Percentiles rank a stretch among this genome's conserved stretches.
These are phyloP conservation scores for Apis florea DNA, from an alignment of 1,140 invertebrate genomes.

Conservation along the genomic window DNA sequence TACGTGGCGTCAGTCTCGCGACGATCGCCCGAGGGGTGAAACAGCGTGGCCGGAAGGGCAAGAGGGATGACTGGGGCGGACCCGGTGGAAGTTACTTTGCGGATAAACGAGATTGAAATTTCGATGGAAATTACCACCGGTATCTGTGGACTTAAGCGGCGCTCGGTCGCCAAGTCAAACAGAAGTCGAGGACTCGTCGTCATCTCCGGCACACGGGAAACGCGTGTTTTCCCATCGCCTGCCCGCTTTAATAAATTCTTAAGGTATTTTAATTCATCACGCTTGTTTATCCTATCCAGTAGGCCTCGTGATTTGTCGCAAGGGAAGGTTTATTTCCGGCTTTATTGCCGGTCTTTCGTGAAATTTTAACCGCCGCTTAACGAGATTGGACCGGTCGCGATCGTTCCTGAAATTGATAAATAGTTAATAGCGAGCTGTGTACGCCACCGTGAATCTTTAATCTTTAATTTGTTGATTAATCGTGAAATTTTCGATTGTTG, in stretches of 20 bases:
- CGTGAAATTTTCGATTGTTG: too few relatives aligned
- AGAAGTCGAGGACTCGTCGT: constrained; percentile 59
- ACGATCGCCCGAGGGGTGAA: constrained; percentile 53
- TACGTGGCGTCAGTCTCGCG: constrained; percentile 62
- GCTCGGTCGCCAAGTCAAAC: constrained; percentile 73
- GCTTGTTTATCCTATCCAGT: not conserved
- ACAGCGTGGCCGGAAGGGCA: constrained; percentile 4
- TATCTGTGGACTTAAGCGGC: constrained; percentile 72
- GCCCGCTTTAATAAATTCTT: constrained; percentile 1
- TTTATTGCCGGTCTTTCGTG: too few relatives aligned
- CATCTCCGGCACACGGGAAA: constrained; percentile 34
- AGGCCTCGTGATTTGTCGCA: too few relatives aligned
- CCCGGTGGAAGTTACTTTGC: constrained; percentile 71
- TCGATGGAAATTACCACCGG: constrained; percentile 73
- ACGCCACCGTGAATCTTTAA: too few relatives aligned
- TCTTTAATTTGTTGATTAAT: too few relatives aligned
- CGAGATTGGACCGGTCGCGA: not conserved
- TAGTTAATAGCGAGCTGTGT: too few relatives aligned
- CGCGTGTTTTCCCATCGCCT: constrained; percentile 12
- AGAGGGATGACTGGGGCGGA: constrained; percentile 47
- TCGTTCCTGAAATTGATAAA: not conserved
- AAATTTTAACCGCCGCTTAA: not conserved
- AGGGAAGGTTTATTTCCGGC: not conserved
- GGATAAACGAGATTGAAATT: constrained; percentile 77
- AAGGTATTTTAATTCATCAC: not conserved